Evolutionary conservation across 2,888 invertebrate species (phyloP).

Genomic region (Pristionchus exspectatus): DNA sequence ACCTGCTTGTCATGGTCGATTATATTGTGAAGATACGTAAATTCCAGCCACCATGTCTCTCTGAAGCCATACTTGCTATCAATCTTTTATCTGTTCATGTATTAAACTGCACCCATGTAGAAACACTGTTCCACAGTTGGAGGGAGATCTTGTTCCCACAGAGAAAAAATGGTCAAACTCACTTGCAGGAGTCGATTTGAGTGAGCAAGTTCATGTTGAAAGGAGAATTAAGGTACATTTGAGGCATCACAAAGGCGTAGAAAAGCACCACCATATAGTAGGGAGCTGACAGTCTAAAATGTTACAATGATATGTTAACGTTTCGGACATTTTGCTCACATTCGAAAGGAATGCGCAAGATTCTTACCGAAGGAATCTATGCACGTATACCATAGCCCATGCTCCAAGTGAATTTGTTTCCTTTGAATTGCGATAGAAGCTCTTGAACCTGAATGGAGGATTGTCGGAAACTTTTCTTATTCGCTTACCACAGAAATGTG

Average conservation of each 20-base stretch:
- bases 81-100: not conserved
- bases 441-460: constrained; percentile 59
- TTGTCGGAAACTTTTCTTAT: not conserved
- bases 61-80: not conserved
- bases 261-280: not conserved
- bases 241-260: no score
- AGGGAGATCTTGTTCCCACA: no score
- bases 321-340: no score
- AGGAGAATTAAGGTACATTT: not conserved
- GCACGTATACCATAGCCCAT: constrained; percentile 60
- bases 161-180: not conserved
- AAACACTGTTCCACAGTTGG: no score
- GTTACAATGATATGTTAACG: no score
- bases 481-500: constrained; percentile 34
- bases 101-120: no score
- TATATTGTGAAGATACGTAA: constrained; percentile 3
- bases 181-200: not conserved
- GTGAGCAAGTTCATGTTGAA: not conserved
- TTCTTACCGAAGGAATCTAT: constrained; percentile 57
- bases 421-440: constrained; percentile 51
- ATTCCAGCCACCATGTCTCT: constrained; percentile 8
- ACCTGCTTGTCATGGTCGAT: not conserved
- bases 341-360: no score
- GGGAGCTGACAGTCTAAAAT: not conserved
- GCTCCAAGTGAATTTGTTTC: constrained; percentile 54